Evolutionary conservation across 2,797 vertebrate species (phyloP).

Genomic region (Onychomys leucogaster): DNA sequence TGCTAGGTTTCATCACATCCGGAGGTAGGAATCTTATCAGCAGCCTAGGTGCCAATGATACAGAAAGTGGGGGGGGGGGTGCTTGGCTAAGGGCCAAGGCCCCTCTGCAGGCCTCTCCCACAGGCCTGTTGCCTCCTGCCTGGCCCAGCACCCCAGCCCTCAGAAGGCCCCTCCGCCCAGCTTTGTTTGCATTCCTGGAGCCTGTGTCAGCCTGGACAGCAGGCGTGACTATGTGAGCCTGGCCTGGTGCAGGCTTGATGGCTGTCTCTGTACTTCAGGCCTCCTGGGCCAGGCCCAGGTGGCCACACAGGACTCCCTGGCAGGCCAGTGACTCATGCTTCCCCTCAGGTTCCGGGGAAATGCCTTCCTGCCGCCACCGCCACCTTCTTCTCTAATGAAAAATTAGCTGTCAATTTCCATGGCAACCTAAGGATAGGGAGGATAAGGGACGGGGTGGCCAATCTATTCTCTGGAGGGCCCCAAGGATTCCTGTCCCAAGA

Average conservation of each 20-base stretch:
- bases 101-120: constrained; percentile 42
- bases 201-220: constrained; percentile 75
- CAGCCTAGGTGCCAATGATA: not conserved
- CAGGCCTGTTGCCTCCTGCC: constrained; percentile 59
- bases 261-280: not conserved
- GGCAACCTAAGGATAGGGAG: constrained; percentile 83
- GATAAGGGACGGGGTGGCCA: constrained; percentile 64
- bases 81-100: not conserved
- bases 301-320: constrained; percentile 61
- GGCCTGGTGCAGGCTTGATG: not conserved
- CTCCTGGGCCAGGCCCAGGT: constrained; percentile 52
- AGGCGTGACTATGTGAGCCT: constrained; percentile 64
- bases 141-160: constrained; percentile 48
- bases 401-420: constrained; percentile 69
- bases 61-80: not conserved
- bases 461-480: constrained; percentile 65
- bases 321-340: constrained; percentile 82
- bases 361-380: constrained; percentile 61
- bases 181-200: constrained; percentile 81
- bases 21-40: not conserved
- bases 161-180: constrained; percentile 68
- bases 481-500: constrained; percentile 58
- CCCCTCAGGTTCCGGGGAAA: constrained; percentile 87
- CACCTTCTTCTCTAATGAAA: constrained; percentile 78
- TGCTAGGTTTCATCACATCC: not conserved